Evolutionary conservation across 1,140 invertebrate genomes (phyloP).

Genomic region (Bombus huntii): DNA sequence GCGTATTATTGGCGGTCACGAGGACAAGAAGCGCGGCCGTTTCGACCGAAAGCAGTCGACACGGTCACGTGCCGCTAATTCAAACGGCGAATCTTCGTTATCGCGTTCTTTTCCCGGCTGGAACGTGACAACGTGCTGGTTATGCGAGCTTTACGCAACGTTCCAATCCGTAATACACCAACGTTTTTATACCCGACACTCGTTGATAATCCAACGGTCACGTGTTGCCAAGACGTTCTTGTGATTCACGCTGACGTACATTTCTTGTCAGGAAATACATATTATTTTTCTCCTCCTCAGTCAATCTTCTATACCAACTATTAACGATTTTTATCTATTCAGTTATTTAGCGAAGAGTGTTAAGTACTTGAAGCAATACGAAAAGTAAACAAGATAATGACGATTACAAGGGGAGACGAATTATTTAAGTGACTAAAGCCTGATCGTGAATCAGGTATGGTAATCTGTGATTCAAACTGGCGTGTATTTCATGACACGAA

Average conservation of each 20-base stretch:
- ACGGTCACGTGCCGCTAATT: slow-evolving; percentile 50
- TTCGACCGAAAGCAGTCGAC: slow-evolving; percentile 7
- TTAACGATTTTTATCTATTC: neutral
- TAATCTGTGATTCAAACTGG: neutral
- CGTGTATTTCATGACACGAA: neutral
- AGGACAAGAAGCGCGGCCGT: neutral
- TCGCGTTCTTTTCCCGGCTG: slow-evolving; percentile 16
- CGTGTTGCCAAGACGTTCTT: slow-evolving; percentile 49
- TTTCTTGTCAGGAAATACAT: neutral
- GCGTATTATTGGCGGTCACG: slow-evolving; percentile 7
- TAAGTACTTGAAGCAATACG: neutral
- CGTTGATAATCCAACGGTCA: slow-evolving; percentile 51
- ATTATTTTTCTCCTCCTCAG: neutral
- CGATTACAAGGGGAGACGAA: neutral
- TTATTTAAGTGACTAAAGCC: neutral
- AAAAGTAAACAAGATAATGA: neutral
- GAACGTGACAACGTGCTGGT: slow-evolving; percentile 54
- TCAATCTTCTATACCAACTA: neutral
- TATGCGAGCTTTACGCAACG: slow-evolving; percentile 59
- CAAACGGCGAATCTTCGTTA: slow-evolving; percentile 46
- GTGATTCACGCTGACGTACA: slow-evolving; percentile 32
- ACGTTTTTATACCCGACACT: slow-evolving; percentile 42
- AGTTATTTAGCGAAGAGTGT: neutral
- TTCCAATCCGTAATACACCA: slow-evolving; percentile 22
- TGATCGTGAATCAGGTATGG: neutral